Evolutionary conservation across 1,140 invertebrate species (phyloP), one percentile per base, ranked within the genome.

Genomic region (Harpegnathos saltator): DNA sequence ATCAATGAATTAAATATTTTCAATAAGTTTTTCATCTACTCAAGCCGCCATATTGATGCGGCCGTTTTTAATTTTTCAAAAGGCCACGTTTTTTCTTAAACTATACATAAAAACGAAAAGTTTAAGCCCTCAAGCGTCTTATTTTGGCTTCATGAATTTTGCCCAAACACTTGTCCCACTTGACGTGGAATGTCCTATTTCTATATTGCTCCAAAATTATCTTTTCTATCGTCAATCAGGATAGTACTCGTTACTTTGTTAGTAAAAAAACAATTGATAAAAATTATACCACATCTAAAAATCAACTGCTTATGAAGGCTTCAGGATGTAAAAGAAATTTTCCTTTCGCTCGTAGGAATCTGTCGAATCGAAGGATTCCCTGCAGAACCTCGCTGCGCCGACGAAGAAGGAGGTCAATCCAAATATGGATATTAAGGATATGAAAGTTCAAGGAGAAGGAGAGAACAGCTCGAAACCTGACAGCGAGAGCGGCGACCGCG

Each of bases 401-500:
- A 71, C 83, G 5, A 91, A 92, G 50, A 92, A 94, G 14, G 90
- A 94, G 91, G 91, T 94, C 48, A 93, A 94, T 71, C 91, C 94
- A 19, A 91, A 93, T 22, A 89, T 90, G 22, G 91, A 93, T 22
- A 89, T 90, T 7, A 95, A 95, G 58, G 92, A 92, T n/a, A 78
- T 85, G 9, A 92, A 92, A 74, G 17, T 77, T 5, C 89, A 90
- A 29, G 91, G 91, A 38, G 91, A 94, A 38, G 91, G 90, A 38
- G 91, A 93, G 4, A 90, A 92, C 62, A 85, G 80, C 29, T 90
- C 84, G 5, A 94, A 94, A 74, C 77, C 86, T 54, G 92, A 92
- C 44, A 93, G 89, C 62, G 93, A 95, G 38, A 94, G 92, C 89
- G 91, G 92, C 19, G 93, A 94, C 85, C 92, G 90, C 50, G 95